Evolutionary conservation across 2,888 invertebrate genomes (phyloP).

Genomic region (Drosophila sordidapex): DNA sequence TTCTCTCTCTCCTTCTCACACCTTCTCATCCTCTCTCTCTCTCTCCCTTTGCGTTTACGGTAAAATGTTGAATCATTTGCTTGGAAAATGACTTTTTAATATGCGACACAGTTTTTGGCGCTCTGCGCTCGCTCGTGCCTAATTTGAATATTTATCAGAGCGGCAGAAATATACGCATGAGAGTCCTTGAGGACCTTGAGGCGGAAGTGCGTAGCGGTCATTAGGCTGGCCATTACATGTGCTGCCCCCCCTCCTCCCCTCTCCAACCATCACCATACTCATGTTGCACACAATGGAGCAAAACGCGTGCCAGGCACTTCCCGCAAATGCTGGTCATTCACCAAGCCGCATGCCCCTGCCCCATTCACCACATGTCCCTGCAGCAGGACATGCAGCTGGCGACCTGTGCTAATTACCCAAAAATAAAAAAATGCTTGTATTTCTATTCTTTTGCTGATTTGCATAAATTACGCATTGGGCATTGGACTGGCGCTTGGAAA

Average conservation of each 20-base stretch:
- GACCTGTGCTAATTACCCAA: slow-evolving; percentile 61
- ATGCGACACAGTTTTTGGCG: slow-evolving; percentile 71
- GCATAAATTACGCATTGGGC: slow-evolving; percentile 61
- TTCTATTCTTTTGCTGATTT: slow-evolving; percentile 51
- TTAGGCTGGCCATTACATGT: slow-evolving; percentile 66
- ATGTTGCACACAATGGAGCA: slow-evolving; percentile 41
- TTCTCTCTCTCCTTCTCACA: background rate
- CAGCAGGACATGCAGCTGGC: slow-evolving; percentile 41
- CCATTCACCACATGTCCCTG: slow-evolving; percentile 56
- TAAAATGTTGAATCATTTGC: slow-evolving; percentile 76
- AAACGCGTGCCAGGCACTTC: slow-evolving; percentile 58
- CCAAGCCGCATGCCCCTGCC: slow-evolving; percentile 8
- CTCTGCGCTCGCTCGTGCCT: slow-evolving; percentile 24
- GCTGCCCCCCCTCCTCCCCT: slow-evolving; percentile 18
- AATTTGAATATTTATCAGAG: slow-evolving; percentile 74
- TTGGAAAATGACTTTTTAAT: slow-evolving; percentile 83
- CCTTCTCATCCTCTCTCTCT: background rate
- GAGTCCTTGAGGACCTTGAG: slow-evolving; percentile 52
- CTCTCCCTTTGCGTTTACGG: background rate
- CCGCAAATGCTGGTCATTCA: slow-evolving; percentile 53
- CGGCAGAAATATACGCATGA: slow-evolving; percentile 49
- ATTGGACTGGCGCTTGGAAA: slow-evolving; percentile 21
- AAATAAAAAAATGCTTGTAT: slow-evolving; percentile 1
- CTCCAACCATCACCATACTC: background rate
- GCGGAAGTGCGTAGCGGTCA: slow-evolving; percentile 78